Evolutionary conservation across 2,888 invertebrate genomes (phyloP), one percentile per base, ranked within the genome.

Genomic region (Troides oblongomaculatus): DNA sequence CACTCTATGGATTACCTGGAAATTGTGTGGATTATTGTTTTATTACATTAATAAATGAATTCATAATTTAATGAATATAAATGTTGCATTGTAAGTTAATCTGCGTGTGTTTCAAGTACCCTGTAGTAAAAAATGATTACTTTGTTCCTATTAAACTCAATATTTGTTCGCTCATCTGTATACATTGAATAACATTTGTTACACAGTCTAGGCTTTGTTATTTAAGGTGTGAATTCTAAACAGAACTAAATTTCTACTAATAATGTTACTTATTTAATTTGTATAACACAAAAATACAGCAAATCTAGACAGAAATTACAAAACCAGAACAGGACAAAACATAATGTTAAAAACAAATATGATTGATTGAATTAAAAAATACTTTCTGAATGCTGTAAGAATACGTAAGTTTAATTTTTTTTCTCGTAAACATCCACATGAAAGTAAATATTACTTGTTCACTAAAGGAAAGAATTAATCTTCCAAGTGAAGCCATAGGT

Each of bases 11-110:
- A 79, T 80, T 79, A 77, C 77, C 76, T 77, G 75, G 73, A 75
- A 77, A 78, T 79, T 77, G 76, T 77, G 75, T 75, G 72, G 75
- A 78, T 77, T 77, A 79, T 78, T 79, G 76, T 78, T 76, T 78
- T 67, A 70, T 67, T 67, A 56, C 30, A 36, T 53, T 61, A 46
- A 43, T 62, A 62, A 66, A 66, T 66, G 59, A 70, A 70, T 70
- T 66, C 36, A 63, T 66, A 67, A 66, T 66, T 62, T 62, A 69
- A 69, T 69, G 62, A 69, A 69, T 65, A 66, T 36, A 65, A 65
- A 69, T 69, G 57, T 43, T 62, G 43, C n/a, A 25, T 43, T 50
- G 30, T 30, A 50, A 18, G 17, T 50, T 39, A 39, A 39, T 18
- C 50, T 50, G 14, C 18, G 17, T 50, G 50, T 17, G 50, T 17